Evolutionary conservation across 2,797 vertebrate genomes (phyloP).

Genomic region (Tokudaia tokunoshimensis): DNA sequence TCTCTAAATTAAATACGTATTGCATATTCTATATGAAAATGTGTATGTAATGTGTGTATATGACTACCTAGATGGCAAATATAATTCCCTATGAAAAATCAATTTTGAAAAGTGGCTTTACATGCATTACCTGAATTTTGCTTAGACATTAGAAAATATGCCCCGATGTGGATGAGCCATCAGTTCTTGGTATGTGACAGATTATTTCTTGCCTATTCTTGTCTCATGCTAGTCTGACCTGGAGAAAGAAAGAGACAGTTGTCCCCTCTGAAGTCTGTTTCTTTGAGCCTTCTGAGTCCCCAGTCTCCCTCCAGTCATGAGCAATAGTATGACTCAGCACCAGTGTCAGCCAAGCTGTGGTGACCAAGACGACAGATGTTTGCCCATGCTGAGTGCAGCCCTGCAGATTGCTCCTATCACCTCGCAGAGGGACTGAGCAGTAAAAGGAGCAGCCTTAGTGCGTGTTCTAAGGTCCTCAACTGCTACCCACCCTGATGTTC

Average conservation of each 20-base stretch:
- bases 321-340: slow-evolving; percentile 75
- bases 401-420: slow-evolving; percentile 29
- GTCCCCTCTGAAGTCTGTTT: slow-evolving; percentile 36
- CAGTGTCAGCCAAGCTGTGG: slow-evolving; percentile 30
- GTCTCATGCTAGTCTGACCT: not conserved
- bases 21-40: not conserved
- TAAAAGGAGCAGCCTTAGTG: not conserved
- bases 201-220: slow-evolving; percentile 25
- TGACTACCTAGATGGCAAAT: slow-evolving; percentile 5
- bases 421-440: not conserved
- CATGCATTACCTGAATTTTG: not conserved
- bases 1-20: not conserved
- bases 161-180: slow-evolving; percentile 11
- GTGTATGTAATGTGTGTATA: not conserved
- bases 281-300: not conserved
- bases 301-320: not conserved
- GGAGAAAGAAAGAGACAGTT: not conserved
- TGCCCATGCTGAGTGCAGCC: slow-evolving; percentile 14
- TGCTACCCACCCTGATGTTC: not conserved
- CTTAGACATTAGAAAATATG: not conserved
- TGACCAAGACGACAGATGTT: slow-evolving; percentile 71
- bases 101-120: not conserved
- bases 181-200: not conserved
- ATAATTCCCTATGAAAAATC: slow-evolving; percentile 41
- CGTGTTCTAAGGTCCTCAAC: not conserved